Evolutionary conservation across 2,888 invertebrate species (phyloP), one percentile per base, ranked within the genome.

Genomic region (Tupiocoris notatus): DNA sequence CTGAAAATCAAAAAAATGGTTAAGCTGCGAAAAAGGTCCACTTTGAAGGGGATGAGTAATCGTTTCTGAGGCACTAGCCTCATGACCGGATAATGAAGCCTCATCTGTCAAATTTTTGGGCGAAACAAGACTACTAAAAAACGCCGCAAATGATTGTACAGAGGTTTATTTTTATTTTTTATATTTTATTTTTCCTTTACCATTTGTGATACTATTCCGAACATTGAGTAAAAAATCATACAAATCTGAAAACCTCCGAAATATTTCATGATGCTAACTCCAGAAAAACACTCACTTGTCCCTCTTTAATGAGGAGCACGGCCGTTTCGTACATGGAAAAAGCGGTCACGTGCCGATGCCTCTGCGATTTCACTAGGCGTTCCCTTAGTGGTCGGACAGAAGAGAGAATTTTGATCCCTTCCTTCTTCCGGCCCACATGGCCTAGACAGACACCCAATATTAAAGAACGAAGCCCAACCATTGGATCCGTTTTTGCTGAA

Each of bases 271-370:
- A n/a, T n/a, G n/a, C n/a, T n/a, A n/a, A n/a, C n/a, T n/a, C n/a
- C n/a, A n/a, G n/a, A n/a, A n/a, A n/a, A n/a, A n/a, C n/a, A n/a
- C n/a, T 81, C 81, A 86, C 86, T 82, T 84, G 81, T 24, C 83
- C 81, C 71, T 84, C 82, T 81, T 83, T 84, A 73, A 86, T 82
- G 61, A 88, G 82, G 24, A 88, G 82, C 17, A 85, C 83, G 2
- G 89, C 90, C 64, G 90, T 83, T 82, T 91, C 90, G 82, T 88
- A 90, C 73, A 87, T 85, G 18, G 89, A 88, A 82, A 89, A 90
- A 1, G 89, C 90, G 68, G 89, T 87, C 75, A 90, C 83, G 82
- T 90, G 89, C 71, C 85, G 82, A 81, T 88, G 87, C 1, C 75
- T 57, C n/a, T 64, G 62, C 0, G 59, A 64, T 16, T 56, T 54